These are phyloP conservation scores for Barnardius zonarius DNA, from an alignment of 2,113 vertebrate species.

Conservation along the genomic window DNA sequence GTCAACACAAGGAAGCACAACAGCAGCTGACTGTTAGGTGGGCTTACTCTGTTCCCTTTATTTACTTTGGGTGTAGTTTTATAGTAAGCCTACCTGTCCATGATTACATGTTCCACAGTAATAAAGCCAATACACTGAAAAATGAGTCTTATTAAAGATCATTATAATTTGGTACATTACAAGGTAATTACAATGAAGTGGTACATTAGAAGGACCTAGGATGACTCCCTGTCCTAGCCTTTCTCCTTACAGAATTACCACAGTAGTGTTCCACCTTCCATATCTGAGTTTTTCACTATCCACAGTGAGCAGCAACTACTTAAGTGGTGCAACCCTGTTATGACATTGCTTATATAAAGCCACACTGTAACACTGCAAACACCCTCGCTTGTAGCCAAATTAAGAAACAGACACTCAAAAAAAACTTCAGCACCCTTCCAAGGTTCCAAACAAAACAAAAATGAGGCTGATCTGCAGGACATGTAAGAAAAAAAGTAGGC, in stretches of 20 bases:
- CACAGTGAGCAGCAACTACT: neutral
- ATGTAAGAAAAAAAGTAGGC: neutral
- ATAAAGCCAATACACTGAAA: neutral
- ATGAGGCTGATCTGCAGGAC: neutral
- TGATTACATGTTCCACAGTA: neutral
- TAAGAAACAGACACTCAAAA: neutral
- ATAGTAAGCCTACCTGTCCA: neutral
- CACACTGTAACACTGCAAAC: neutral
- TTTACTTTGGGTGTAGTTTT: neutral
- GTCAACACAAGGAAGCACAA: neutral
- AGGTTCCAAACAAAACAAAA: neutral
- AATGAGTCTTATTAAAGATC: neutral
- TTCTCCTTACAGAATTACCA: neutral
- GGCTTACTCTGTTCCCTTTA: neutral
- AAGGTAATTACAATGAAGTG: neutral
- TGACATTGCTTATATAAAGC: neutral
- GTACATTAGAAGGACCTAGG: neutral
- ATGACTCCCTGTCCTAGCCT: neutral
- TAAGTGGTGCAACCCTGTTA: neutral
- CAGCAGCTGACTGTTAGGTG: neutral
- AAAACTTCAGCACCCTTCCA: neutral
- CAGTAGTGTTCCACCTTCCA: neutral
- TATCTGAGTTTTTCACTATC: neutral
- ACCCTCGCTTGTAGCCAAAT: neutral
- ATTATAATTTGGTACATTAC: neutral